A percentile compares a stretch with the other conserved stretches of the same genome.
Evolutionary conservation across 2,888 invertebrate species (phyloP).

Genomic region (Eupithecia pulchellata): DNA sequence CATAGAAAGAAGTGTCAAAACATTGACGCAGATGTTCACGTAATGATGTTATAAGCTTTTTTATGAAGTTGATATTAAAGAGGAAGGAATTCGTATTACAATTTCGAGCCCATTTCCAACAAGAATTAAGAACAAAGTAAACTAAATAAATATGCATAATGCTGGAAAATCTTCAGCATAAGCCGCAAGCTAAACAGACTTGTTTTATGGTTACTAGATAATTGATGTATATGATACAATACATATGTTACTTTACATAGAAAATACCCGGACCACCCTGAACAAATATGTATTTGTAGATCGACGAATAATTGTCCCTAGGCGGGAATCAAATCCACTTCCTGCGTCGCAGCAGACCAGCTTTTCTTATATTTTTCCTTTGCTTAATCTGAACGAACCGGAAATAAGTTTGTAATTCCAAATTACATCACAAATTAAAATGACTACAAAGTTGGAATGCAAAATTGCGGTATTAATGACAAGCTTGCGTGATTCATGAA

Average conservation of each 20-base stretch:
- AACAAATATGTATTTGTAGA: no score
- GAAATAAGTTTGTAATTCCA: slow-evolving; percentile 2
- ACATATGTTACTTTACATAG: no score
- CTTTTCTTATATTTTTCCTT: not conserved
- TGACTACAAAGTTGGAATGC: slow-evolving; percentile 19
- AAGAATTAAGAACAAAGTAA: not conserved
- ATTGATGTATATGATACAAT: no score
- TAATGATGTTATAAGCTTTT: not conserved
- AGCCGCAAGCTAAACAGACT: no score
- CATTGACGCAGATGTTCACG: not conserved
- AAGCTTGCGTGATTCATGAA: slow-evolving; percentile 25
- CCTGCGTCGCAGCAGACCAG: no score
- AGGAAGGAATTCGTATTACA: not conserved
- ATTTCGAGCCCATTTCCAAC: not conserved
- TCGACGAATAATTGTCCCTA: no score
- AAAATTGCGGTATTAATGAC: slow-evolving; percentile 27
- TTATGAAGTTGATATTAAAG: not conserved
- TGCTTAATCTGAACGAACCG: not conserved
- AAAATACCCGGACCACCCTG: no score
- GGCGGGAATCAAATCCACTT: no score
- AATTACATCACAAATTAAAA: not conserved
- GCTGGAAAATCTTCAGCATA: no score
- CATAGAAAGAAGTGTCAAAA: not conserved
- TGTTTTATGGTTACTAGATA: no score
- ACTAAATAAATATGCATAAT: no score